A percentile compares a stretch with the other conserved stretches of the same genome.
Conservation (phyloP, 1,140 invertebrate genomes). For the Saccostrea glomerata region DNA sequence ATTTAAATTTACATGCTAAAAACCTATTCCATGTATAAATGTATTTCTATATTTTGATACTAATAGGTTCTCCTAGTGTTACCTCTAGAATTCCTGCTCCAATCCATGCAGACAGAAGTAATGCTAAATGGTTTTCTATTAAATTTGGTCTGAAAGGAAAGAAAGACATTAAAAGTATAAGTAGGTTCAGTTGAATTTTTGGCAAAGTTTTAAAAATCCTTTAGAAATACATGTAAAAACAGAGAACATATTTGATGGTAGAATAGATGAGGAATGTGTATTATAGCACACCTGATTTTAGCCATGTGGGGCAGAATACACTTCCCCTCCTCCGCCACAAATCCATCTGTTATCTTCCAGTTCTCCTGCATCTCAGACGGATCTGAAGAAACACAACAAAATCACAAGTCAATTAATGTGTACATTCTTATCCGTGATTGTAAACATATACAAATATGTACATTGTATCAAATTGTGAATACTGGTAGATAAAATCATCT, state of each 20-base stretch:
- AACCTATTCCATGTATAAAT: no score
- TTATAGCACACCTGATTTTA: constrained; percentile 62
- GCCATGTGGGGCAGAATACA: constrained; percentile 70
- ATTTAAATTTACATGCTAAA: no score
- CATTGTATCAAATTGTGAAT: no score
- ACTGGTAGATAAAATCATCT: no score
- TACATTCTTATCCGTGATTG: no score
- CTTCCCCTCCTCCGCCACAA: constrained; percentile 92
- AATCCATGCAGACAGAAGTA: constrained; percentile 92
- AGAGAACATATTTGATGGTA: neutral
- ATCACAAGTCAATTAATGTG: neutral
- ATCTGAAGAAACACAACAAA: constrained; percentile 80
- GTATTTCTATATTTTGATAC: no score
- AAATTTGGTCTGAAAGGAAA: constrained; percentile 88
- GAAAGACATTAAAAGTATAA: constrained; percentile 40
- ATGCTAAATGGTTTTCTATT: constrained; percentile 92
- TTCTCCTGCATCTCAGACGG: constrained; percentile 87
- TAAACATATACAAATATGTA: no score
- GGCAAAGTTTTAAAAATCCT: no score
- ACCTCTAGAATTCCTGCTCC: constrained; percentile 90
- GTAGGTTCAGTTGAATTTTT: no score
- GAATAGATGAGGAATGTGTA: neutral
- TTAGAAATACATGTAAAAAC: neutral
- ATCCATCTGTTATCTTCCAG: constrained; percentile 94
- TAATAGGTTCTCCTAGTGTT: constrained; percentile 25